These are phyloP conservation scores for Burhinus oedicnemus DNA, from an alignment of 2,113 vertebrate species.

Conservation along the genomic window DNA sequence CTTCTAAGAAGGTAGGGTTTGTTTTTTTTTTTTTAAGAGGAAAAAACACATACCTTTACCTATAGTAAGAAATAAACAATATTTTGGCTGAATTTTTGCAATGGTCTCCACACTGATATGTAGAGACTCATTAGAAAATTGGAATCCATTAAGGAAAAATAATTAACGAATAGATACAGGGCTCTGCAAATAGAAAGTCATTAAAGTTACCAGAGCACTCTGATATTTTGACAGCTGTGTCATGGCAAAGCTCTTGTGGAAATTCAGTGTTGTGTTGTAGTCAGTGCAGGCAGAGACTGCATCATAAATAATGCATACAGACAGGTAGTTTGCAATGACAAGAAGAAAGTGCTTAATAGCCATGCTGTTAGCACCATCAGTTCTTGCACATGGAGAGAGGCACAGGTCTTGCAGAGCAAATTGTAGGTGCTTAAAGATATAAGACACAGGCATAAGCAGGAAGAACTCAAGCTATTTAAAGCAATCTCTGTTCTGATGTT, in stretches of 20 bases:
- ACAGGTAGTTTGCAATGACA: background rate
- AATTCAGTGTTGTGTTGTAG: background rate
- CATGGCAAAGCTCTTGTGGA: background rate
- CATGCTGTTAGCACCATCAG: background rate
- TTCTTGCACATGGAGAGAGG: background rate
- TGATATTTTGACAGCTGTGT: background rate
- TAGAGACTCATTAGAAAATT: background rate
- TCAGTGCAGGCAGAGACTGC: background rate
- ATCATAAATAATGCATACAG: background rate
- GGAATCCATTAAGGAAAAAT: background rate
- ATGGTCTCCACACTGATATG: background rate
- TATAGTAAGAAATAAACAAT: background rate
- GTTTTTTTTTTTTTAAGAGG: background rate
- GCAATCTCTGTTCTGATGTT: background rate
- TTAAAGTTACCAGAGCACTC: background rate
- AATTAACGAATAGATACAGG: background rate
- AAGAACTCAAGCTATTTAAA: background rate
- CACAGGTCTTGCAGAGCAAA: background rate
- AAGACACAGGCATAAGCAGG: background rate
- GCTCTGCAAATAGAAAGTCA: background rate
- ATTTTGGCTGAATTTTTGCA: background rate
- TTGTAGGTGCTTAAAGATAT: background rate
- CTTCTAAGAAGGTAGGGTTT: background rate
- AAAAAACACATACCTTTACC: accelerated
- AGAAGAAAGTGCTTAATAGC: background rate